A percentile compares a stretch with the other conserved stretches of the same genome.
These are phyloP conservation scores for Anguilla anguilla DNA, from an alignment of 2,797 vertebrate genomes.

Conservation along the genomic window DNA sequence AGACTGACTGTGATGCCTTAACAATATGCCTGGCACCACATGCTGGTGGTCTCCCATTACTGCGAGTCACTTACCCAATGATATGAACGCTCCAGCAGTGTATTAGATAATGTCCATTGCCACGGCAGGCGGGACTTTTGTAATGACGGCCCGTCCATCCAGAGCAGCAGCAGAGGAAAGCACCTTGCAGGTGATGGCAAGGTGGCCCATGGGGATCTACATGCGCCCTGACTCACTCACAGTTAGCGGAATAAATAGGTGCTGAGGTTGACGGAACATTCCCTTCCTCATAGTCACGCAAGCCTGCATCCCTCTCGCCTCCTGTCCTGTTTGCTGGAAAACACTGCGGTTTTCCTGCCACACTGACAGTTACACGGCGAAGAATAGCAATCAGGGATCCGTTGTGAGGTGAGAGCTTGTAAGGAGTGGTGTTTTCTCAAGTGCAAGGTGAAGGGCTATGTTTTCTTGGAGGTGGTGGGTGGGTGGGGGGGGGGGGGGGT, in stretches of 20 bases:
- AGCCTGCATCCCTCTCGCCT: slow-evolving; percentile 55
- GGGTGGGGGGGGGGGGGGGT: slow-evolving; percentile 33
- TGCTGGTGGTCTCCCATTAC: too few relatives aligned
- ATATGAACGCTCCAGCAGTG: not conserved
- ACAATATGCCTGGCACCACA: too few relatives aligned
- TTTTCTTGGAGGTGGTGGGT: slow-evolving; percentile 40
- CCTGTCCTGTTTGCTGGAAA: slow-evolving; percentile 50
- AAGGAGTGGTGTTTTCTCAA: slow-evolving; percentile 36
- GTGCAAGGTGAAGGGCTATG: slow-evolving; percentile 54
- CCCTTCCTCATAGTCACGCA: slow-evolving; percentile 68
- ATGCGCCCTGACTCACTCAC: slow-evolving; percentile 46
- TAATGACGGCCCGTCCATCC: not conserved
- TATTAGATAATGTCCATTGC: not conserved
- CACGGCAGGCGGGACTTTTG: not conserved
- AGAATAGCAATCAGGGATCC: not conserved
- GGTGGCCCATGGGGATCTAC: slow-evolving; percentile 11
- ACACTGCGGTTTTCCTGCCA: slow-evolving; percentile 55
- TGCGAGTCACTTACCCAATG: too few relatives aligned
- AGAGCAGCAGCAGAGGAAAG: not conserved
- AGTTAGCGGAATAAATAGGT: slow-evolving; percentile 60
- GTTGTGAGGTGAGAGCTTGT: not conserved
- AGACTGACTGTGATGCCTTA: too few relatives aligned
- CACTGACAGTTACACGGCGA: slow-evolving; percentile 60
- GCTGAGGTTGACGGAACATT: slow-evolving; percentile 64
- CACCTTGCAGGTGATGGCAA: not conserved